These are phyloP conservation scores for Neodiprion virginianus DNA, from an alignment of 1,140 invertebrate species.

Conservation along the genomic window DNA sequence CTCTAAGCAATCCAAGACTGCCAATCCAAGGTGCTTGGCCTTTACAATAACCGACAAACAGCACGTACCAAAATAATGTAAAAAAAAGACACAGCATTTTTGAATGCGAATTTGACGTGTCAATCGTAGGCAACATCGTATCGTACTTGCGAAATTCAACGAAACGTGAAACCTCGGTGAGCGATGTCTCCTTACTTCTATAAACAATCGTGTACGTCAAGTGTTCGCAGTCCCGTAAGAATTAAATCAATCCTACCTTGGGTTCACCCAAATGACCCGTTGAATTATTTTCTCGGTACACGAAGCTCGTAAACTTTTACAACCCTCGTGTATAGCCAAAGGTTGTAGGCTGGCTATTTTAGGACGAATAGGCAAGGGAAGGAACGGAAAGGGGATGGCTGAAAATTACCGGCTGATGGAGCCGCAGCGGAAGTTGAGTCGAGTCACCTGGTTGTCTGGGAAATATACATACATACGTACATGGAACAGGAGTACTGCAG, in stretches of 20 bases:
- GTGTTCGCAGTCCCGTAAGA: background rate
- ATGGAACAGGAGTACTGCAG: background rate
- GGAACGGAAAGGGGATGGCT: background rate
- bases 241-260: background rate
- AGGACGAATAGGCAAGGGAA: background rate
- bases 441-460: background rate
- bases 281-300: background rate
- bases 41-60: too few species aligned
- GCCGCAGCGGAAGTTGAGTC: background rate
- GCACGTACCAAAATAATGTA: too few species aligned
- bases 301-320: constrained; percentile 7
- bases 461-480: too few species aligned
- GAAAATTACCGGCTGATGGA: background rate
- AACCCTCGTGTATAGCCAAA: background rate
- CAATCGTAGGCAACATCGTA: background rate
- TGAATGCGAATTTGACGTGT: background rate
- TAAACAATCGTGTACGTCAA: too few species aligned
- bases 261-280: background rate
- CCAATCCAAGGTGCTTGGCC: too few species aligned
- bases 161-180: too few species aligned
- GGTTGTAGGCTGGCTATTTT: background rate
- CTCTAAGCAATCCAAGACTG: too few species aligned
- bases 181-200: too few species aligned
- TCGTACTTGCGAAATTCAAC: too few species aligned
- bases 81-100: too few species aligned